A percentile compares a stretch with the other conserved stretches of the same genome.
These are phyloP conservation scores for Syngnathus typhle DNA, from an alignment of 2,113 vertebrate species.

Conservation along the genomic window DNA sequence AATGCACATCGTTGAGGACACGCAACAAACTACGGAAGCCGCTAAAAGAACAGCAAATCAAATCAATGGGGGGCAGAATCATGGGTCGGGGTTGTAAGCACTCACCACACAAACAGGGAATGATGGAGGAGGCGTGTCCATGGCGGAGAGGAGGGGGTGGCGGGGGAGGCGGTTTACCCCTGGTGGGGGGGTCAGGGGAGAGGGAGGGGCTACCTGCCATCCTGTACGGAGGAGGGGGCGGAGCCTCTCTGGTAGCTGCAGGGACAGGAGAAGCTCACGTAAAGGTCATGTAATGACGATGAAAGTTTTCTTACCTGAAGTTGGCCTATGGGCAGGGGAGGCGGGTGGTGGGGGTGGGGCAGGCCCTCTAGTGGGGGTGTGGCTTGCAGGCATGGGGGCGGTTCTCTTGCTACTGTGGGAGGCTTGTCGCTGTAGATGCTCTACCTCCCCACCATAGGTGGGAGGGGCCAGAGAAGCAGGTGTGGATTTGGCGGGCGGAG, in stretches of 20 bases:
- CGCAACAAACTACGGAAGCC: background rate
- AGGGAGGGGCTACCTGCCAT: conserved; percentile 69
- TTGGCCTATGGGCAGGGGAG: conserved; percentile 59
- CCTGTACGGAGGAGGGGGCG: conserved; percentile 82
- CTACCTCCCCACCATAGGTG: conserved; percentile 74
- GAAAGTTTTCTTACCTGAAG: conserved; percentile 48
- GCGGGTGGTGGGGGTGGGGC: conserved; percentile 66
- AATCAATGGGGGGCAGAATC: background rate
- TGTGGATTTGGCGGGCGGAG: conserved; percentile 63
- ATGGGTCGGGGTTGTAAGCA: conserved; percentile 20
- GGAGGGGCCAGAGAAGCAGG: conserved; percentile 79
- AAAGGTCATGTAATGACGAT: background rate
- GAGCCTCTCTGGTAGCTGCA: conserved; percentile 79
- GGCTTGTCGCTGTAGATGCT: conserved; percentile 86
- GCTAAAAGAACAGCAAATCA: background rate
- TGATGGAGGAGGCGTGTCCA: conserved; percentile 75
- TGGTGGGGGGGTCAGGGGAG: conserved; percentile 65
- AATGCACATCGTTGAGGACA: background rate
- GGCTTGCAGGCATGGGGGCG: conserved; percentile 76
- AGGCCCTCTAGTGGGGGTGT: conserved; percentile 71
- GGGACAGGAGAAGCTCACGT: background rate
- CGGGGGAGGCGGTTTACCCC: conserved; percentile 85
- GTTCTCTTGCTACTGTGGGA: conserved; percentile 79
- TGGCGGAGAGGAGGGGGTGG: conserved; percentile 85
- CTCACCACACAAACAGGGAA: conserved; percentile 86